Conservation (phyloP, 1,140 invertebrate genomes). For the Trichoplusia ni region DNA sequence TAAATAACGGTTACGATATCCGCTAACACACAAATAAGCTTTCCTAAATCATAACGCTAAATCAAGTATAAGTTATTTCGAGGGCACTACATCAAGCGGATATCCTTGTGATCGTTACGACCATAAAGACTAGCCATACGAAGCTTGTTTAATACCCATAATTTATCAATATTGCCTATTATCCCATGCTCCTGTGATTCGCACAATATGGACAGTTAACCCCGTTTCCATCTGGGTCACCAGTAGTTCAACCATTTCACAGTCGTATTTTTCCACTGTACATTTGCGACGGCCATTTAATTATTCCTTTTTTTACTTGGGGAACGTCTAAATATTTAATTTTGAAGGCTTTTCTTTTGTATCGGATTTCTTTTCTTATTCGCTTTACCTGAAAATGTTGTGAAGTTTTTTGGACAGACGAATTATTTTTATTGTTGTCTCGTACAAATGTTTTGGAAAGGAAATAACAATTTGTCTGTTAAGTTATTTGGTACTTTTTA, state of each 20-base stretch:
- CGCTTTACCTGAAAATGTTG: no score
- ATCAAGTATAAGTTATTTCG: slow-evolving; percentile 34
- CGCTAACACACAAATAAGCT: not conserved
- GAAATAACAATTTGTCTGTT: no score
- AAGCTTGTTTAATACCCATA: slow-evolving; percentile 46
- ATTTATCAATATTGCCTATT: slow-evolving; percentile 64
- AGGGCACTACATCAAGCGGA: slow-evolving; percentile 48
- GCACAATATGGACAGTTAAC: slow-evolving; percentile 61
- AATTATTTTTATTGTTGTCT: no score
- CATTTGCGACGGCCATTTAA: slow-evolving; percentile 14
- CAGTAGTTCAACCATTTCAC: slow-evolving; percentile 27
- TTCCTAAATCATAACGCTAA: slow-evolving; percentile 28
- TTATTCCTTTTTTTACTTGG: slow-evolving; percentile 12
- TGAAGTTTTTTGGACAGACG: no score
- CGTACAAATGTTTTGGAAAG: no score
- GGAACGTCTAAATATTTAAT: slow-evolving; percentile 21
- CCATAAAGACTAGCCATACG: slow-evolving; percentile 10
- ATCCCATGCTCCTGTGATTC: slow-evolving; percentile 42
- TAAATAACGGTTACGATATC: slow-evolving; percentile 7
- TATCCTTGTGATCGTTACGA: slow-evolving; percentile 41
- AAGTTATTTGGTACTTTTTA: no score
- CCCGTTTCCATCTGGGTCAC: slow-evolving; percentile 55
- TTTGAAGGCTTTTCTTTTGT: slow-evolving; percentile 21
- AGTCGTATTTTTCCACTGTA: slow-evolving; percentile 1
- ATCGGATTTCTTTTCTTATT: slow-evolving; percentile 11